Percentiles rank a stretch among this genome's conserved stretches.
Conservation (phyloP, 2,888 invertebrate species). For the Synergus itoensis region DNA sequence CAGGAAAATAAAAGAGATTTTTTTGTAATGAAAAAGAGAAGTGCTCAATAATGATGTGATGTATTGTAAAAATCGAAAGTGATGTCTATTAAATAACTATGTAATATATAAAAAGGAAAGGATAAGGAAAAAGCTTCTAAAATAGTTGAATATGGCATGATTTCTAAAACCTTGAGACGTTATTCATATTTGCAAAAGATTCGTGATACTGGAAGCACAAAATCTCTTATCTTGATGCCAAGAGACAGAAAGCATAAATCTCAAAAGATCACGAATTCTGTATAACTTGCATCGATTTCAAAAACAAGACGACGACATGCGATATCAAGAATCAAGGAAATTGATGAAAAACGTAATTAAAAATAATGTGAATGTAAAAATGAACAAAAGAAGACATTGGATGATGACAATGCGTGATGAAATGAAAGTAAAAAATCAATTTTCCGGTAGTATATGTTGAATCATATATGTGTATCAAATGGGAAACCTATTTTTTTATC, state of each 20-base stretch:
- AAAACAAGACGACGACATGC: slow-evolving; percentile 13
- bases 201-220: neutral
- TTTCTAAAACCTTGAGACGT: slow-evolving; percentile 20
- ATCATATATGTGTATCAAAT: neutral
- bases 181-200: slow-evolving; percentile 35
- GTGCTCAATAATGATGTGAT: no score
- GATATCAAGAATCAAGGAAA: neutral
- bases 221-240: slow-evolving; percentile 28
- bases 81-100: no score
- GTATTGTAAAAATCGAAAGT: no score
- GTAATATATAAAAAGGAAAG: slow-evolving; percentile 16
- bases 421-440: neutral
- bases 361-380: neutral
- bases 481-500: neutral
- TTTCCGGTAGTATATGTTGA: neutral
- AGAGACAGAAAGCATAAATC: slow-evolving; percentile 37
- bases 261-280: neutral
- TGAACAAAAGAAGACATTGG: neutral
- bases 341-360: no score
- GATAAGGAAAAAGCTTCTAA: neutral
- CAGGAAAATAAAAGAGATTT: no score
- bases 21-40: no score
- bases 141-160: neutral
- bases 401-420: neutral
- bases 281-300: slow-evolving; percentile 7